Evolutionary conservation across 2,888 invertebrate species (phyloP).

Genomic region (Odontothrips loti): DNA sequence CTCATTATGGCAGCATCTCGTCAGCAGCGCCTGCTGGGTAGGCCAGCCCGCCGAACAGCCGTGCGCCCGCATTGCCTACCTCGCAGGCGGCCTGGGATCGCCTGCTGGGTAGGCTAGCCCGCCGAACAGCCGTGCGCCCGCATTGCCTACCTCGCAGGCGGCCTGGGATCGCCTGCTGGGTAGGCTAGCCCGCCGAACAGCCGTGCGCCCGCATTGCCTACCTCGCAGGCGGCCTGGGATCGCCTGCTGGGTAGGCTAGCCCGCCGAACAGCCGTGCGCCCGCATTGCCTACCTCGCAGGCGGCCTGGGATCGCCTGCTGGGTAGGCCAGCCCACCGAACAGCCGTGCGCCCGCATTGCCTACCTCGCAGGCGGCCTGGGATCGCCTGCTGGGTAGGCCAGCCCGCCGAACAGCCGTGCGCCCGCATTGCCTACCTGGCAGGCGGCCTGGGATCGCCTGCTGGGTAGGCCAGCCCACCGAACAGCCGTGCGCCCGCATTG

Average conservation of each 20-base stretch:
- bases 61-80: not conserved
- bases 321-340: not conserved
- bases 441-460: too few relatives aligned
- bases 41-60: not conserved
- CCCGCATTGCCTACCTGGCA: not conserved
- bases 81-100: not conserved
- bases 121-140: not conserved
- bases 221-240: not conserved
- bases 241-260: too few relatives aligned
- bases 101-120: too few relatives aligned
- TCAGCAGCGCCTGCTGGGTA: not conserved
- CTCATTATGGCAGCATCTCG: too few relatives aligned
- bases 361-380: not conserved
- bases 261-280: too few relatives aligned
- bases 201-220: not conserved
- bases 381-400: too few relatives aligned
- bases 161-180: too few relatives aligned
- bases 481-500: not conserved
- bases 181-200: not conserved
- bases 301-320: too few relatives aligned
- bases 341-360: not conserved
- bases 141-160: not conserved
- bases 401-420: not conserved
- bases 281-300: not conserved
- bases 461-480: not conserved